These are phyloP conservation scores for Nephrotoma guestfalica DNA, from an alignment of 2,888 invertebrate genomes.

Conservation along the genomic window DNA sequence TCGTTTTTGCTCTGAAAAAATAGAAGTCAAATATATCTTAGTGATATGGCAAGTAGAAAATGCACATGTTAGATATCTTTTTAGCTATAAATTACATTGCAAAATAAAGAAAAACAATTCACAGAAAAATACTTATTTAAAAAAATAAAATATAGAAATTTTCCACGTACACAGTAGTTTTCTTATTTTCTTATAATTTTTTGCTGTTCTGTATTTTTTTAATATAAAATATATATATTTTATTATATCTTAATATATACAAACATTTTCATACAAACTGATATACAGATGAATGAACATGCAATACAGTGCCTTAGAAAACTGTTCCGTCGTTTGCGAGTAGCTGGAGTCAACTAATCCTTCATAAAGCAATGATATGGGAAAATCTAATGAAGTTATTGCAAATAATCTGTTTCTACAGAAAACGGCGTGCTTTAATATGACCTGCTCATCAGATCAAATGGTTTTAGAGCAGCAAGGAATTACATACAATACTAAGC, in stretches of 20 bases:
- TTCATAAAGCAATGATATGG: too few relatives aligned
- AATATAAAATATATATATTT: neutral
- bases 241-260: neutral
- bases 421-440: too few relatives aligned
- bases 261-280: neutral
- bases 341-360: too few relatives aligned
- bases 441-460: too few relatives aligned
- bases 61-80: constrained; percentile 4
- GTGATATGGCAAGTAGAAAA: constrained; percentile 3
- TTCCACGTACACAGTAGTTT: constrained; percentile 1
- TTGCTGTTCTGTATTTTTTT: neutral
- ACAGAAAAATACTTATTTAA: neutral
- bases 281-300: neutral
- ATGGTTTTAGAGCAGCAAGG: neutral
- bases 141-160: neutral
- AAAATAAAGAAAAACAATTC: constrained; percentile 3
- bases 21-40: neutral
- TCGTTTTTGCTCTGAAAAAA: neutral
- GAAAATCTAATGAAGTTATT: neutral
- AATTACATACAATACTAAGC: neutral
- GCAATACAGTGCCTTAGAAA: neutral
- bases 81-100: constrained; percentile 1
- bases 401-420: neutral
- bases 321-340: neutral
- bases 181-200: neutral